A percentile compares a stretch with the other conserved stretches of the same genome.
phyloP scores from a whole-genome alignment of 2,113 vertebrate species.

The Heterotilapia buettikoferi region DNA sequence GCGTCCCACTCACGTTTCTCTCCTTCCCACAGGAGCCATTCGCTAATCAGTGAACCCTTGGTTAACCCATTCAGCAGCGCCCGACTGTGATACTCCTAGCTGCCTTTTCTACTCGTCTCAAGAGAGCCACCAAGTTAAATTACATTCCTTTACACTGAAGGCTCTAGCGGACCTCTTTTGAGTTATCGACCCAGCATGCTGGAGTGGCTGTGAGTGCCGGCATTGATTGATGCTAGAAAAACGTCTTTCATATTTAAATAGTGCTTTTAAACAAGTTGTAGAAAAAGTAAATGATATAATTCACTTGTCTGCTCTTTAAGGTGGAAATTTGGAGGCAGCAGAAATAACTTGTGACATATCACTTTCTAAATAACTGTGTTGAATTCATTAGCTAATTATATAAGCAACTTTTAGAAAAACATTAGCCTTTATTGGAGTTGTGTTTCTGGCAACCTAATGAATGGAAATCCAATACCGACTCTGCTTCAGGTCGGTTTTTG shows the following conservation, averaged over 20 bases:
- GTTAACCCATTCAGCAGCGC: not conserved
- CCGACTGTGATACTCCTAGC: not conserved
- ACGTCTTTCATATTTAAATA: not conserved
- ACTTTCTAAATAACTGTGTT: not conserved
- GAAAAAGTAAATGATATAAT: not conserved
- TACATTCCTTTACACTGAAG: not conserved
- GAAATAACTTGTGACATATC: not conserved
- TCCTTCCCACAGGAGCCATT: not conserved
- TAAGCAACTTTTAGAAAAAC: not conserved
- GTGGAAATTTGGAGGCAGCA: not conserved
- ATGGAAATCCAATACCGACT: not conserved
- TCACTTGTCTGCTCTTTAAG: not conserved
- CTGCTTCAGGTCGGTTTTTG: not conserved
- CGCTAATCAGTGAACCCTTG: not conserved
- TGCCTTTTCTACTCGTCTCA: not conserved
- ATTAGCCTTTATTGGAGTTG: not conserved
- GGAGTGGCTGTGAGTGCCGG: not conserved
- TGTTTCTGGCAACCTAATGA: not conserved
- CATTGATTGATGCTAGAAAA: not conserved
- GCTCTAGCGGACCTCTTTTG: not conserved
- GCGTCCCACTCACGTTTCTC: not conserved
- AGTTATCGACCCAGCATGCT: not conserved
- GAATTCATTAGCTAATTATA: not conserved
- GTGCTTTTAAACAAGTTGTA: not conserved
- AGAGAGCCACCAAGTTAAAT: not conserved